Evolutionary conservation across 1,140 invertebrate genomes (phyloP).

Genomic region (Caenorhabditis tropicalis): DNA sequence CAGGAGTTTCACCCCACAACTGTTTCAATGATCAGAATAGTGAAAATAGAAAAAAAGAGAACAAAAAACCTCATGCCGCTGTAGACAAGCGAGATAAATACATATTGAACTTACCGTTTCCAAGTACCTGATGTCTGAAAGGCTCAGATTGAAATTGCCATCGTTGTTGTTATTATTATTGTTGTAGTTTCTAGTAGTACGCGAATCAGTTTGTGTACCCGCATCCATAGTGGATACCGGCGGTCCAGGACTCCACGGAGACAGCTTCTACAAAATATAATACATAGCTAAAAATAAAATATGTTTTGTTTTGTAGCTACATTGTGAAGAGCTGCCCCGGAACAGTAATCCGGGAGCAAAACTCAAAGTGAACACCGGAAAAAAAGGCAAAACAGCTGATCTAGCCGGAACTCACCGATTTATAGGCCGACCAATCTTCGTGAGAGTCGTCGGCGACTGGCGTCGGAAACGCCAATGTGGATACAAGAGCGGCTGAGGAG

Average conservation of each 20-base stretch:
- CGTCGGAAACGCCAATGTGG: constrained; percentile 34
- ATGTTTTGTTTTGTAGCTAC: neutral
- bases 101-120: constrained; percentile 9
- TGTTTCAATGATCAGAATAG: constrained; percentile 10
- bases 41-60: neutral
- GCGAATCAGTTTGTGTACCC: neutral
- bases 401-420: constrained; percentile 26
- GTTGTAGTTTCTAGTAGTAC: neutral
- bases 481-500: constrained; percentile 42
- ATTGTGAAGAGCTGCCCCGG: neutral
- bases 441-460: constrained; percentile 4
- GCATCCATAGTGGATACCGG: neutral
- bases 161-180: neutral
- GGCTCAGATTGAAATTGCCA: neutral
- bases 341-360: neutral
- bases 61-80: neutral
- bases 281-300: too few relatives aligned
- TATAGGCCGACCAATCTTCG: constrained; percentile 32
- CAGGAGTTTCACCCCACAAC: neutral
- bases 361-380: neutral
- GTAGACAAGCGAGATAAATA: neutral
- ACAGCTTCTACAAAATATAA: neutral
- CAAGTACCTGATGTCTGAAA: constrained; percentile 35
- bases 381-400: neutral
- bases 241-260: neutral